Conservation (phyloP, 64 coral and sea anemone genomes). For the Exaiptasia diaphana region DNA sequence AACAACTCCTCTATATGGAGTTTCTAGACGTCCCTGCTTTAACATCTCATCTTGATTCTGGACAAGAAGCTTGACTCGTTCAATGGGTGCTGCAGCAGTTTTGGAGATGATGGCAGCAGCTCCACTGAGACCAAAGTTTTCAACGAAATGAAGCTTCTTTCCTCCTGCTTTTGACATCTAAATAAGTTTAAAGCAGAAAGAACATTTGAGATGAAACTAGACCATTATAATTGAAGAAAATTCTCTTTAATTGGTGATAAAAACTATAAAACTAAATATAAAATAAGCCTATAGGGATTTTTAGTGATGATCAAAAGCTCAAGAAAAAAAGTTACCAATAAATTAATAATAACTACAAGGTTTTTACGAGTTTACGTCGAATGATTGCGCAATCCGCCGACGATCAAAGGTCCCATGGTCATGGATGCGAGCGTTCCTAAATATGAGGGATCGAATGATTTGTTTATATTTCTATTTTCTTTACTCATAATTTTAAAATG, state of each 20-base stretch:
- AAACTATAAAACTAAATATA: not conserved
- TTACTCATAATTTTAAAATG: no score
- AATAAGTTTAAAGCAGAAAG: not conserved
- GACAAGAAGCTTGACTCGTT: slow-evolving; percentile 95
- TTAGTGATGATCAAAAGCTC: not conserved
- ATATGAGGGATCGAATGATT: no score
- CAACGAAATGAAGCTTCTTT: slow-evolving; percentile 84
- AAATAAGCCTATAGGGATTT: not conserved
- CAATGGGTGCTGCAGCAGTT: slow-evolving; percentile 94
- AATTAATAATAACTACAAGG: not conserved
- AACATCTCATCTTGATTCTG: slow-evolving; percentile 99
- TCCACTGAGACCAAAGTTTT: slow-evolving; percentile 98
- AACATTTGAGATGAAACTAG: not conserved
- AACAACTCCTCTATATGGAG: slow-evolving; percentile 88
- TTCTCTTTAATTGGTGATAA: not conserved
- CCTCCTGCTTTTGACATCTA: not conserved
- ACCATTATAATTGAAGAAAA: not conserved
- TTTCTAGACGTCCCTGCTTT: slow-evolving; percentile 73
- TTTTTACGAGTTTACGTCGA: not conserved
- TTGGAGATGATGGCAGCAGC: slow-evolving; percentile 95
- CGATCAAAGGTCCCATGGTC: no score
- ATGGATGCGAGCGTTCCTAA: no score
- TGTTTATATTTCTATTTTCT: no score
- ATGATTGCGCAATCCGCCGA: no score
- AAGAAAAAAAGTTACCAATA: no score